These are phyloP conservation scores for Agonopterix alstromeriana DNA, from an alignment of 2,888 invertebrate species.

Conservation along the genomic window DNA sequence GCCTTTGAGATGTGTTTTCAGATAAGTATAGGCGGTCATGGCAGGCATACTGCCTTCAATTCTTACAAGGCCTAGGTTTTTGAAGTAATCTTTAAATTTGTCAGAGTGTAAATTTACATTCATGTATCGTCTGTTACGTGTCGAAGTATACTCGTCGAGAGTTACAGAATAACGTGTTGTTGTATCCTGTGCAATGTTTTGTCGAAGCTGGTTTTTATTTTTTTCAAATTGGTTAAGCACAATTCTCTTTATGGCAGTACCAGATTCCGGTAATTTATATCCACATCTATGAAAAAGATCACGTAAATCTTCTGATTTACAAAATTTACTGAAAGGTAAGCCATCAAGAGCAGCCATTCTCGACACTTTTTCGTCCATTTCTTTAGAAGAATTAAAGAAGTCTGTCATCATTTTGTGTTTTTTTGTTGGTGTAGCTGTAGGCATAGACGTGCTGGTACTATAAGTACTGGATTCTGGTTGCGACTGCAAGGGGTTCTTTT, in stretches of 20 bases:
- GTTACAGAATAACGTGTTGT: not conserved
- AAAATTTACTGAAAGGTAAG: not conserved
- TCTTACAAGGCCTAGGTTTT: slow-evolving; percentile 1
- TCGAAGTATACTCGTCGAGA: slow-evolving; percentile 5
- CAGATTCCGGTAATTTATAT: not conserved
- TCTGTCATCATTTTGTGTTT: not conserved
- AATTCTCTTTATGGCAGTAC: not conserved
- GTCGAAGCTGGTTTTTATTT: not conserved
- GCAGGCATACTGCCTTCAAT: slow-evolving; percentile 2
- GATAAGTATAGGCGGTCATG: not conserved
- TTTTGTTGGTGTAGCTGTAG: not conserved
- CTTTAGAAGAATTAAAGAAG: not conserved
- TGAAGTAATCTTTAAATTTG: not conserved
- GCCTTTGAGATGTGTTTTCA: not conserved
- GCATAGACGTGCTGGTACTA: not conserved
- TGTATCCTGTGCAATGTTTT: not conserved
- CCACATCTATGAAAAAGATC: not conserved
- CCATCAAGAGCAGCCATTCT: not conserved
- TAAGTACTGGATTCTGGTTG: not conserved
- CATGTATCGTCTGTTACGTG: slow-evolving; percentile 6
- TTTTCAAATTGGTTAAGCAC: not conserved
- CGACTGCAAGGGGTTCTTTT: not conserved
- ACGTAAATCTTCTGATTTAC: not conserved
- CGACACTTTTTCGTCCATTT: not conserved
- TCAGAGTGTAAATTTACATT: slow-evolving; percentile 6